These are phyloP conservation scores for Rhincodon typus DNA, from an alignment of 2,797 vertebrate genomes.

Conservation along the genomic window DNA sequence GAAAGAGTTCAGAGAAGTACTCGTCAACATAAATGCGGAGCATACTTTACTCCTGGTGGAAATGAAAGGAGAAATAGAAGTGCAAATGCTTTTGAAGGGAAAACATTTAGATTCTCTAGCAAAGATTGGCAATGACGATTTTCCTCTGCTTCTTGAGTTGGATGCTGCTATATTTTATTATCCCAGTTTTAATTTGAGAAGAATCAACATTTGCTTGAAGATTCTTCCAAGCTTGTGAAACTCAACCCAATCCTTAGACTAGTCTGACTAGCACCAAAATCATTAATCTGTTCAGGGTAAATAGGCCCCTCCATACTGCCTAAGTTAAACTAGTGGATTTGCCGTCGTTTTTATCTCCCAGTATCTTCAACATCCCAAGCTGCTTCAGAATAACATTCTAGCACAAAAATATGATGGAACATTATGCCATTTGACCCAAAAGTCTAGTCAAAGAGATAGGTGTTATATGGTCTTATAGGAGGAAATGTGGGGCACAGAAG, in stretches of 20 bases:
- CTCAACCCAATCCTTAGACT: neutral
- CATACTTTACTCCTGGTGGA: neutral
- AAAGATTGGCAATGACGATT: neutral
- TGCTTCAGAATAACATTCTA: too few relatives aligned
- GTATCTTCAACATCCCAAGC: too few relatives aligned
- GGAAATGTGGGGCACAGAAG: too few relatives aligned
- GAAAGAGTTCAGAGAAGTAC: constrained; percentile 31
- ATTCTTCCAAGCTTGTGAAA: neutral
- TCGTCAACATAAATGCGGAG: neutral
- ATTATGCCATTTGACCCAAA: too few relatives aligned
- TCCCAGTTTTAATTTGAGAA: neutral
- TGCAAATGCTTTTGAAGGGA: neutral
- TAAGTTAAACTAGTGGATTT: neutral
- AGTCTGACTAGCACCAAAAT: neutral
- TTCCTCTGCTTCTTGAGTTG: neutral
- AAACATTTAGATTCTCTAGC: neutral
- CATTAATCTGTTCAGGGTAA: neutral
- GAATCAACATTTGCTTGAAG: neutral
- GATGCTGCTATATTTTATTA: neutral
- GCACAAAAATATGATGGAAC: too few relatives aligned
- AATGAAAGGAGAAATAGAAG: neutral
- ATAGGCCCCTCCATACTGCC: neutral
- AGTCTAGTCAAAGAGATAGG: too few relatives aligned
- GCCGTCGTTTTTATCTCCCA: neutral
- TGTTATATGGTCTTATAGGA: too few relatives aligned